Percentiles rank a stretch among this genome's conserved stretches.
phyloP scores from a whole-genome alignment of 2,888 invertebrate genomes.

The Polylopha cassiicola region DNA sequence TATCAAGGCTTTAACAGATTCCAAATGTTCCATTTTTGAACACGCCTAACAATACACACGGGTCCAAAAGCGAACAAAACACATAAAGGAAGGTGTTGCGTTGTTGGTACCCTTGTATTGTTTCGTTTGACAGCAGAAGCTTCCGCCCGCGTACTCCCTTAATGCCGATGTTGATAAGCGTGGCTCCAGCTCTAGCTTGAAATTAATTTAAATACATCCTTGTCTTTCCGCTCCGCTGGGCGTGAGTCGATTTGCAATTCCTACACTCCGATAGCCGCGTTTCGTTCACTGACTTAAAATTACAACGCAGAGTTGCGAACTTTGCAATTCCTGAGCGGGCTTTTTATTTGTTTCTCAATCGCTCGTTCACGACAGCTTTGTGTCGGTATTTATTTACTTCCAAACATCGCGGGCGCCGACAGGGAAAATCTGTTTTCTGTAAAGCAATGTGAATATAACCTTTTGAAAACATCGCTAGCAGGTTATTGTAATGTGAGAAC shows the following conservation, averaged over 20 bases:
- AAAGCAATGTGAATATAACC: neutral
- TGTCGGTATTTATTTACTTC: slow-evolving; percentile 30
- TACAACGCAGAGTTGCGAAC: slow-evolving; percentile 46
- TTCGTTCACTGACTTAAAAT: slow-evolving; percentile 62
- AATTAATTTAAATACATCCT: slow-evolving; percentile 71
- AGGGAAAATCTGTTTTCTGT: slow-evolving; percentile 23
- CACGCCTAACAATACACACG: neutral
- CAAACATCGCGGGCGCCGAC: slow-evolving; percentile 25
- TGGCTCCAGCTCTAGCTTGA: slow-evolving; percentile 32
- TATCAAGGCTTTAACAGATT: no score
- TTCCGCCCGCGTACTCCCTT: slow-evolving; percentile 16
- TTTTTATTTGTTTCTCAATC: slow-evolving; percentile 46
- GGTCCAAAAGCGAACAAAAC: slow-evolving; percentile 4
- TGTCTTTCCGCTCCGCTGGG: slow-evolving; percentile 61
- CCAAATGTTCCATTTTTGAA: no score
- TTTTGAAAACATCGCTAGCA: no score
- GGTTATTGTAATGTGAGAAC: no score
- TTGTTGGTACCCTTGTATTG: slow-evolving; percentile 13
- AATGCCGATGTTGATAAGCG: slow-evolving; percentile 31
- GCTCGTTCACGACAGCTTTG: slow-evolving; percentile 37
- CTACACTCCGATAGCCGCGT: slow-evolving; percentile 57
- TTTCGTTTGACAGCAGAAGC: slow-evolving; percentile 18
- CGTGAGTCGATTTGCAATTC: slow-evolving; percentile 65
- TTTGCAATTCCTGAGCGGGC: slow-evolving; percentile 37
- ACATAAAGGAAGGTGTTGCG: slow-evolving; percentile 19